Evolutionary conservation across 1,140 invertebrate species (phyloP).

Genomic region (Orchesella cincta): DNA sequence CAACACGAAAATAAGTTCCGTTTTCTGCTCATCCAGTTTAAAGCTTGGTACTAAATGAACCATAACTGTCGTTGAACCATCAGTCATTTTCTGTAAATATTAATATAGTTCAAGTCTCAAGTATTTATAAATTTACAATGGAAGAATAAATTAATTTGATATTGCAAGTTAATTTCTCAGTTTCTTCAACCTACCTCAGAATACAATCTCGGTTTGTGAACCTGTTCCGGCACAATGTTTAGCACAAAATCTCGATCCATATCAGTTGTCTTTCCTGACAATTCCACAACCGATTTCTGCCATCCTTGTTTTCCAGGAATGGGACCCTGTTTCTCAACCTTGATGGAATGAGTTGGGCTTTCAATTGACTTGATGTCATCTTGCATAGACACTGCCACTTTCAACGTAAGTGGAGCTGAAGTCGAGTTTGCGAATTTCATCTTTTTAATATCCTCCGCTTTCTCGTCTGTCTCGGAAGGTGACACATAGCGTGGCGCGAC

Average conservation of each 20-base stretch:
- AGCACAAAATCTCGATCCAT: constrained; percentile 52
- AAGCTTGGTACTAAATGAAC: constrained; percentile 51
- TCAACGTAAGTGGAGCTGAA: constrained; percentile 23
- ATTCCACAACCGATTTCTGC: constrained; percentile 38
- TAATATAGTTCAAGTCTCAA: background rate
- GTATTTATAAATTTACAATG: background rate
- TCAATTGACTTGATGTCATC: constrained; percentile 32
- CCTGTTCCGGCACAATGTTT: constrained; percentile 42
- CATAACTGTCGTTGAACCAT: constrained; percentile 42
- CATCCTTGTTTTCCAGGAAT: constrained; percentile 33
- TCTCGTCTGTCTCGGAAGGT: constrained; percentile 9
- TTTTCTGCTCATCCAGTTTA: constrained; percentile 51
- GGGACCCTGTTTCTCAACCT: constrained; percentile 7
- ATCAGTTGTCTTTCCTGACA: constrained; percentile 45
- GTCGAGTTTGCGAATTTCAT: constrained; percentile 17
- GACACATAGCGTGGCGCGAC: constrained; percentile 33
- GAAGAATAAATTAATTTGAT: background rate
- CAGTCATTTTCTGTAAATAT: constrained; percentile 24
- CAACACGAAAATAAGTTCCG: constrained; percentile 53
- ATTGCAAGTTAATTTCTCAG: background rate
- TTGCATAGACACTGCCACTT: constrained; percentile 27
- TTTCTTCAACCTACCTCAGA: constrained; percentile 37
- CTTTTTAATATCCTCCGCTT: constrained; percentile 18
- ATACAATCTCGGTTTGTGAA: constrained; percentile 45
- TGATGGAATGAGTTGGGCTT: constrained; percentile 27